A percentile compares a stretch with the other conserved stretches of the same genome.
phyloP scores from a whole-genome alignment of 2,797 vertebrate species.

The Eutrigla gurnardus region DNA sequence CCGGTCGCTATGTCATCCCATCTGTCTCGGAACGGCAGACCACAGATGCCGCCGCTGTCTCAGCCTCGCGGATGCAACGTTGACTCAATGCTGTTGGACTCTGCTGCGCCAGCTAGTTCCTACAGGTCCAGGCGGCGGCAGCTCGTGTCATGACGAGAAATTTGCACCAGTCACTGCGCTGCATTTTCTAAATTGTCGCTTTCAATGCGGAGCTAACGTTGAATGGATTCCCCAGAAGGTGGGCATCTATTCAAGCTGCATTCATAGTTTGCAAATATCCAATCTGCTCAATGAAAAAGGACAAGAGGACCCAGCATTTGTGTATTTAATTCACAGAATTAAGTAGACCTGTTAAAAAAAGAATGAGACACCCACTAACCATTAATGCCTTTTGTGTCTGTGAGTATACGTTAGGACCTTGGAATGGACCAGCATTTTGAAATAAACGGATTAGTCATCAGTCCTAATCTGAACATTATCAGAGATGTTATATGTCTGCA shows the following conservation, averaged over 20 bases:
- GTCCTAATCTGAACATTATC: neutral
- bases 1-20: conserved; percentile 67
- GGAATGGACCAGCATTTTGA: neutral
- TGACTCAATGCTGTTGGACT: conserved; percentile 65
- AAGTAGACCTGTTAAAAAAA: neutral
- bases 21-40: conserved; percentile 52
- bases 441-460: neutral
- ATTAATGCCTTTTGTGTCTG: neutral
- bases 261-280: neutral
- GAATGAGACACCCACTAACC: neutral
- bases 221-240: conserved; percentile 22
- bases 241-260: neutral
- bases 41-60: conserved; percentile 51
- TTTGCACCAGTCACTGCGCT: conserved; percentile 53
- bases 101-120: conserved; percentile 70
- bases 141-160: conserved; percentile 60
- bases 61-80: conserved; percentile 61
- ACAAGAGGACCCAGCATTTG: neutral
- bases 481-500: neutral
- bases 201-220: conserved; percentile 17
- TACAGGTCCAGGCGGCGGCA: conserved; percentile 57
- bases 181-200: conserved; percentile 41
- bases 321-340: conserved; percentile 13
- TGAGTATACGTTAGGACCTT: conserved; percentile 18
- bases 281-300: neutral